Evolutionary conservation across 2,113 vertebrate species (phyloP).

Genomic region (Eolophus roseicapilla): DNA sequence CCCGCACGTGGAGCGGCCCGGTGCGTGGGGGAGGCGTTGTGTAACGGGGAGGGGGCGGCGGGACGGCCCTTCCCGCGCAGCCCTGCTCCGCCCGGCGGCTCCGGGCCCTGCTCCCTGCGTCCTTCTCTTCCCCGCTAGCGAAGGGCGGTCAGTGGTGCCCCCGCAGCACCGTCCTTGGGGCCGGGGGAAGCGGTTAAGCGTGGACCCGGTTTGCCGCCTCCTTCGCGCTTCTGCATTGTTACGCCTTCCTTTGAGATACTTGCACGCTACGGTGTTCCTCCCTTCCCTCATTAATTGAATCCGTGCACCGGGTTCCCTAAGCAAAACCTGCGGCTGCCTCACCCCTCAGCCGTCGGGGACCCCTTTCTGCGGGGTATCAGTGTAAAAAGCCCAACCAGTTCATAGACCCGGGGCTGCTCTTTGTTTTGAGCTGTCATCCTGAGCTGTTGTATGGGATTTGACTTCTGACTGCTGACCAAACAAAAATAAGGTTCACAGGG

Average conservation of each 20-base stretch:
- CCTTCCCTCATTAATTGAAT: no score
- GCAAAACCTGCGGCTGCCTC: not conserved
- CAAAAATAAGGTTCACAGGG: not conserved
- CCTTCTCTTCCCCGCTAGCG: not conserved
- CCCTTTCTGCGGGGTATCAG: not conserved
- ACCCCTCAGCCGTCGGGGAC: fast-evolving
- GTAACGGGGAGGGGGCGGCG: conserved; percentile 7
- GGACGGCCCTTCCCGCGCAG: not conserved
- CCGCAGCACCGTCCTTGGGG: not conserved
- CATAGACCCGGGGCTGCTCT: not conserved
- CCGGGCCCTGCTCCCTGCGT: no score
- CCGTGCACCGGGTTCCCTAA: not conserved
- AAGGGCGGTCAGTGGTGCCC: not conserved
- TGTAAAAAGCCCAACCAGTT: not conserved
- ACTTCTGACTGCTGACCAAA: not conserved
- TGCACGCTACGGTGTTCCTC: fast-evolving
- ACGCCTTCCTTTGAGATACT: not conserved
- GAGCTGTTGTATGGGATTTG: fast-evolving
- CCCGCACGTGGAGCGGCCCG: conserved; percentile 9
- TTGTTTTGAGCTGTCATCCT: not conserved
- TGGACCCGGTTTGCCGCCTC: fast-evolving
- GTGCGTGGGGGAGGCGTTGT: not conserved
- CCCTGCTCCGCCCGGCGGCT: not conserved
- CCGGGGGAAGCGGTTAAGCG: fast-evolving
- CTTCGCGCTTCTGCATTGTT: not conserved